phyloP scores from a whole-genome alignment of 2,113 vertebrate genomes.

The Falco punctatus region DNA sequence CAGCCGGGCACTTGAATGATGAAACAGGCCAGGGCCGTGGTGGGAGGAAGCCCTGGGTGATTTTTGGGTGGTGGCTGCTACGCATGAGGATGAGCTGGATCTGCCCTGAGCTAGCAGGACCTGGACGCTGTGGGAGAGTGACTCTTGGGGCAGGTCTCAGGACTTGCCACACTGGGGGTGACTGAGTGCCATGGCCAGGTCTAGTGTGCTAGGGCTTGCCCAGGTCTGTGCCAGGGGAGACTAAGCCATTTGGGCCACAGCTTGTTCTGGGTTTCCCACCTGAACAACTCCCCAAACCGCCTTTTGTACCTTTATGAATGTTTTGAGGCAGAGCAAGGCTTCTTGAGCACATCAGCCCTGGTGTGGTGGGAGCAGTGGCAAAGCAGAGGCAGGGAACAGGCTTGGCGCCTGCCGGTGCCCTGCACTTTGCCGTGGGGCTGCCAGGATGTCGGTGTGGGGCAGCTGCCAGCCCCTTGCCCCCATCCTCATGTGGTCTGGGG shows the following conservation, averaged over 20 bases:
- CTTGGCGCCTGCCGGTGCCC: not conserved
- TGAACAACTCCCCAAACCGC: not conserved
- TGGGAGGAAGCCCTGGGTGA: not conserved
- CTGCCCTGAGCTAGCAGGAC: not conserved
- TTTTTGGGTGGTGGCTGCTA: not conserved
- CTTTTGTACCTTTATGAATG: not conserved
- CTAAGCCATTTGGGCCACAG: not conserved
- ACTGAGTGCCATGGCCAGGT: accelerated
- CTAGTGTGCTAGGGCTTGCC: not conserved
- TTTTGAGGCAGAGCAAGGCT: not conserved
- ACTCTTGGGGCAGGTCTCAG: not conserved
- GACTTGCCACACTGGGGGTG: not conserved
- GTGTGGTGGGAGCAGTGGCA: accelerated
- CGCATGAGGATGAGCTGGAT: not conserved
- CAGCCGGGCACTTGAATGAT: not conserved
- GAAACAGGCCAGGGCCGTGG: not conserved
- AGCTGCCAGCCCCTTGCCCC: not conserved
- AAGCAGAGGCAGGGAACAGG: not conserved
- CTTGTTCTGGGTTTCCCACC: accelerated
- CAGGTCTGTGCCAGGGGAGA: not conserved
- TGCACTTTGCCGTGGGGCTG: not conserved
- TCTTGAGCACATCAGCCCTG: not conserved
- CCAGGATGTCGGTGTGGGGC: not conserved
- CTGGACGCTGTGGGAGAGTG: accelerated
- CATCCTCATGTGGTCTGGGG: not conserved